A percentile compares a stretch with the other conserved stretches of the same genome.
phyloP scores from a whole-genome alignment of 2,797 vertebrate species.

The Champsocephalus gunnari region DNA sequence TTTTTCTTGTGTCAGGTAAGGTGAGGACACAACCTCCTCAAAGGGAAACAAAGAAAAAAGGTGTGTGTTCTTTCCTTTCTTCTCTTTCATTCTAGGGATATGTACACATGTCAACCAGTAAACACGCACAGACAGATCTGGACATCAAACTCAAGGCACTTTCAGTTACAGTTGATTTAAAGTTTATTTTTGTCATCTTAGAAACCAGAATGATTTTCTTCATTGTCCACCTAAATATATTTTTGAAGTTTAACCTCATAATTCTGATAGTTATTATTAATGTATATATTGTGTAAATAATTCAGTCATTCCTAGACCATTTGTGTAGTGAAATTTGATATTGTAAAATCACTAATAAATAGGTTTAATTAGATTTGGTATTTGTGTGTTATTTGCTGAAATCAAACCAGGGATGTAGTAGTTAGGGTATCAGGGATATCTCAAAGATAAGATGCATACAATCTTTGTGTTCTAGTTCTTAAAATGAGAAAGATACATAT shows the following conservation, averaged over 20 bases:
- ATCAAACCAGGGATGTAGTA: background rate
- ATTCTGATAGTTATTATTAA: background rate
- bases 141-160: background rate
- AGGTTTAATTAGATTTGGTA: background rate
- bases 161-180: background rate
- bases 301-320: no score
- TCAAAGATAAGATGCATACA: no score
- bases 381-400: background rate
- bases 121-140: background rate
- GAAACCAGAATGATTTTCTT: background rate
- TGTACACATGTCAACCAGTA: background rate
- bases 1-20: conserved; percentile 11
- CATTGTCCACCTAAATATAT: background rate
- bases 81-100: conserved; percentile 20
- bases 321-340: no score
- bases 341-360: no score
- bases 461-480: background rate
- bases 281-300: no score
- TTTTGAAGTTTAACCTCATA: background rate
- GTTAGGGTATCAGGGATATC: background rate
- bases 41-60: conserved; percentile 29
- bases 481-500: background rate
- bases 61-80: conserved; percentile 24
- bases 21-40: background rate
- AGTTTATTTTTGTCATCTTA: background rate